Base-by-base conservation (phyloP, 2,888 invertebrate genomes). In the Zygaena filipendulae region DNA sequence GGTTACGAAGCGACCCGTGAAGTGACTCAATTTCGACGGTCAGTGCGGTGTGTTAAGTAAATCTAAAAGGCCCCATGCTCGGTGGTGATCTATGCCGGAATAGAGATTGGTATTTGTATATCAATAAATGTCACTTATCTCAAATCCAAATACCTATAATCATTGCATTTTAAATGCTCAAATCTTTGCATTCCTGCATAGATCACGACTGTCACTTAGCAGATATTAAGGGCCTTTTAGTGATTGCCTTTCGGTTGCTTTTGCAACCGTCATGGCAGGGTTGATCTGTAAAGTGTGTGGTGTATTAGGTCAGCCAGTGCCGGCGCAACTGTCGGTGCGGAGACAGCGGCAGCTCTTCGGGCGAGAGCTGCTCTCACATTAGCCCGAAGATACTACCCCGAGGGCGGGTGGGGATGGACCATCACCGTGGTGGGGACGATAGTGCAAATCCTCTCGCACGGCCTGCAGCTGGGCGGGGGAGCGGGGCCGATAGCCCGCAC, bases 341-440 rank as follows among this genome's bases (percentile, higher is more conserved):
- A 75, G 49, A 75, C 77, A 4, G 63, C 72, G 30, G 70, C 72
- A 4, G 77, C 70, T n/a, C 47, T 81, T 25, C 80, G 84, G 37
- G 82, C 85, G 21, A 83, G 86, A 22, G 86, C 87, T 1, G 81
- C 86, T 6, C 74, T 86, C 27, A 82, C 87, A 23, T 77, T 88
- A 23, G 86, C 86, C 31, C 81, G 88, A 16, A 88, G 92, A 45
- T 91, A 92, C 70, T 92, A 92, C 63, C 91, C 92, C 3, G 92
- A 92, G 71, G 91, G 91, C 3, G 91, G 91, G 8, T 92, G 92
- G 92, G 92, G 92, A 9, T 92, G 90, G 90, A 84, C 91, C 27
- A 84, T 92, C 33, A 85, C 88, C 25, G 82, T 85, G 28, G 90
- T 90, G 39, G 87, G 87, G 12, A 82, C 88, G 13, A 66, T 89